Conservation (phyloP, 2,113 vertebrate species). For the Nycticorax nycticorax region DNA sequence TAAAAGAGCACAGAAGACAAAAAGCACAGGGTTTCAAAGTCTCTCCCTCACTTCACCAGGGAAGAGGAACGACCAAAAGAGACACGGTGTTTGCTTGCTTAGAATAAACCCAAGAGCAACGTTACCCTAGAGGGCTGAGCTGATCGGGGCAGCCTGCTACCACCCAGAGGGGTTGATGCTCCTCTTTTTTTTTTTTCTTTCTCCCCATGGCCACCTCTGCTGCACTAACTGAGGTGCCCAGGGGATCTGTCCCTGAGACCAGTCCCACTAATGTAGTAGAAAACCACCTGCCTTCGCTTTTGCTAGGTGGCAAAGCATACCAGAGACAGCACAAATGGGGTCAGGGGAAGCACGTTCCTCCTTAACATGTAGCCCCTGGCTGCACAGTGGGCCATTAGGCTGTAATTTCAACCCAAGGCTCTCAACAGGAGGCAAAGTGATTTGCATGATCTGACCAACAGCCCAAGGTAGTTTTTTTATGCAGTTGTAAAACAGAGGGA, state of each 20-base stretch:
- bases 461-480: neutral
- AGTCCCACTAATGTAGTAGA: neutral
- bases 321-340: neutral
- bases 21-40: neutral
- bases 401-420: neutral
- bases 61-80: neutral
- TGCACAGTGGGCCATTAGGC: accelerated
- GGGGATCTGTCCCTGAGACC: neutral
- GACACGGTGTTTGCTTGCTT: neutral
- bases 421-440: neutral
- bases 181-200: neutral
- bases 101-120: neutral
- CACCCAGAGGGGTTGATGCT: neutral
- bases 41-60: neutral
- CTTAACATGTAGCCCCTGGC: neutral
- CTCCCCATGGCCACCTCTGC: neutral
- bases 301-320: neutral
- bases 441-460: neutral
- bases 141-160: neutral
- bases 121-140: neutral
- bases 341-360: neutral
- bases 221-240: neutral
- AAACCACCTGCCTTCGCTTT: neutral
- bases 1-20: neutral
- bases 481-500: neutral